Conservation (phyloP, 2,797 vertebrate species). For the Enteromius viviparus region DNA sequence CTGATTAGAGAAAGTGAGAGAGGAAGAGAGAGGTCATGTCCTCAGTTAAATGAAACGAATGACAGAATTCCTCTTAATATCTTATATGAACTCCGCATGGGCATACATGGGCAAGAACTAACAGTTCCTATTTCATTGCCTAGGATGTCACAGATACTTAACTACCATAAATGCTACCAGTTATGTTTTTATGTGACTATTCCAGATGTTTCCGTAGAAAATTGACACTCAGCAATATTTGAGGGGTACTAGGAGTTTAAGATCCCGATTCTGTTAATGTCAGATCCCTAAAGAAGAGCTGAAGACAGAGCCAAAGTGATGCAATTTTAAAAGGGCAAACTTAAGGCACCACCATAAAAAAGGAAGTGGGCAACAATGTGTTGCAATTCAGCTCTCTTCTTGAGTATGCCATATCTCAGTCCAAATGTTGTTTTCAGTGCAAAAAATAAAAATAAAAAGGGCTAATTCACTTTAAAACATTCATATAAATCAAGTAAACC, state of each 20-base stretch:
- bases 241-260: background rate
- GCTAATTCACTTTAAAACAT: background rate
- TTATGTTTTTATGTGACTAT: background rate
- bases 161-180: background rate
- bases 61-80: background rate
- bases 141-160: background rate
- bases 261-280: background rate
- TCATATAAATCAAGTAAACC: constrained; percentile 11
- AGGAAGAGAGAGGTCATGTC: background rate
- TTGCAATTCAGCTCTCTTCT: constrained; percentile 5
- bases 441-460: background rate
- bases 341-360: constrained; percentile 22
- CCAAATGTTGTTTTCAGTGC: background rate
- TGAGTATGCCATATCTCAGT: constrained; percentile 4
- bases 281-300: constrained; percentile 5
- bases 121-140: background rate
- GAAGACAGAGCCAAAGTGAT: background rate
- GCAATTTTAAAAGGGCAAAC: constrained; percentile 25
- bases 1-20: constrained; percentile 55
- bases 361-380: constrained; percentile 30
- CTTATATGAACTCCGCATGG: background rate
- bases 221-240: constrained; percentile 39
- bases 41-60: background rate
- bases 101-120: background rate
- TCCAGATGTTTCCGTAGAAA: constrained; percentile 43